Evolutionary conservation across 2,888 invertebrate genomes (phyloP), one percentile per base, ranked within the genome.

Genomic region (Pyrrhia umbra): DNA sequence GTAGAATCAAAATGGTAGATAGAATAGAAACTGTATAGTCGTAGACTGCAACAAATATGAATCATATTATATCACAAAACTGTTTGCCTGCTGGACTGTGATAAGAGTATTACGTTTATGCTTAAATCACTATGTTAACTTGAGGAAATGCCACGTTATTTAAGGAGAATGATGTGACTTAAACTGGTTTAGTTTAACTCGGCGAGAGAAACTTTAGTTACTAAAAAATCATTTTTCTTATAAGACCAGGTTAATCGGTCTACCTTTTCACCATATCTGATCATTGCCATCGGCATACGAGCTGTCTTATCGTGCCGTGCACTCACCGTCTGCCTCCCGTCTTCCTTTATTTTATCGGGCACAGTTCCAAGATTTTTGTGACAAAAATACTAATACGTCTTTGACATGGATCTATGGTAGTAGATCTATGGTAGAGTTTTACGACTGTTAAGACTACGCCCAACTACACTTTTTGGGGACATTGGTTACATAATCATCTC

Each of bases 61-160:
- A 58, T n/a, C n/a, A n/a, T 66, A 39, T 59, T 21, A 39, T 51
- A 54, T 20, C 27, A 37, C 39, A 8, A 9, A 23, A 30, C n/a
- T 56, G 46, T 68, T 50, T 56, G 47, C 30, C 46, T 46, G 42
- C 42, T 63, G 42, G 37, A 47, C 56, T 21, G 16, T 49, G 69
- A 69, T 69, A 68, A 68, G 39, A 52, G 21, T 21, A 23, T 51
- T 68, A 47, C 16, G 10, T 69, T 69, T 42, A 45, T 13, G 34
- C 49, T 69, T 40, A 40, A 43, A 37, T 47, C 46, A 51, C 42
- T 30, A 18, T 34, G 25, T 3, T 34, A 34, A 37, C 51, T 40
- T 27, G 10, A 45, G 8, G 6, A 50, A 68, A 50, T 45, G 6
- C 18, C 18, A 43, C 1, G n/a, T 21, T 25, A 25, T 59, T 13